Evolutionary conservation across 2,888 invertebrate species (phyloP), one percentile per base, ranked within the genome.

Genomic region (Conchocele bisecta): DNA sequence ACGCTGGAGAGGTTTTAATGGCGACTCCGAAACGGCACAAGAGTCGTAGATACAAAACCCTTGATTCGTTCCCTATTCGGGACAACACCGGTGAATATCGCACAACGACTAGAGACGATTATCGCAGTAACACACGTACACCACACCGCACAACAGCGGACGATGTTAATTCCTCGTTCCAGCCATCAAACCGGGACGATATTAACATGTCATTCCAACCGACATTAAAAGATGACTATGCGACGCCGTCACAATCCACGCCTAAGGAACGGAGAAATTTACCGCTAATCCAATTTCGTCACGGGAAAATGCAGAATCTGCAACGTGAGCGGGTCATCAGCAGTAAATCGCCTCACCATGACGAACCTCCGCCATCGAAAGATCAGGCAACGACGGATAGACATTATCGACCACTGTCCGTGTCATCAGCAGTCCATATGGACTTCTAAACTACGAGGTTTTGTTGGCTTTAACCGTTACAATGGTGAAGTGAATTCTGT

Each of bases 1-100:
- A 82, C 56, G 82, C 82, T n/a, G 82, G 82, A 0, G 82, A 82
- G 64, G 77, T 77, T 3, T 79, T 79, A 0, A 76, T 79, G 3
- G 68, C 71, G 13, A 82, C 82, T 4, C 82, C 82, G 15, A 57
- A 79, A 35, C 58, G 70, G 24, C 48, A 65, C 31, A 20, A 37
- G 4, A 61, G 51, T 24, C 44, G 75, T n/a, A 75, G 71, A 59
- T 68, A 75, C 53, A 71, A 64, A 53, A 75, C 75, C 17, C 13
- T 71, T 9, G 70, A 75, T 51, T 63, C 59, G 20, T 75, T 75
- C 53, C 75, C 75, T 15, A 63, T 71, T n/a, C 42, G 59, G 29
- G 71, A 75, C 17, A 60, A 71, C 9, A 44, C 59, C 1, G 58
- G 51, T 26, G 75, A 75, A n/a, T 46, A 71, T n/a, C 41, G 51